Conservation (phyloP, 2,797 vertebrate species). For the Balearica regulorum region DNA sequence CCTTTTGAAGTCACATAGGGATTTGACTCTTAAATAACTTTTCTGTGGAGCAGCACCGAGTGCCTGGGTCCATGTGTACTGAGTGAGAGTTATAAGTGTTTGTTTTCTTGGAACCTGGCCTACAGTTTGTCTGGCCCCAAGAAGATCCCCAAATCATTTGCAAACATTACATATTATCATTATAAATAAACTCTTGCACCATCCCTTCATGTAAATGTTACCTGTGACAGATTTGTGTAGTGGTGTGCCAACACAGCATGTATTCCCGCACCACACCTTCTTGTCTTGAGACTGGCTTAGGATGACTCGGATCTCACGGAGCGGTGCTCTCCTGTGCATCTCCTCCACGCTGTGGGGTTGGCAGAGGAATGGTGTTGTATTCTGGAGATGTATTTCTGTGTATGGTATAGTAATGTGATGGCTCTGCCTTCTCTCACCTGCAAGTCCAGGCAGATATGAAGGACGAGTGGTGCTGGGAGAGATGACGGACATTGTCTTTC, state of each 20-base stretch:
- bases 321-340: not conserved
- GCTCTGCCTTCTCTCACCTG: not conserved
- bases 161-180: not conserved
- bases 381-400: not conserved
- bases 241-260: not conserved
- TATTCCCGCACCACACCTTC: not conserved
- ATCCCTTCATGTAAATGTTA: not conserved
- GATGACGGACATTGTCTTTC: not conserved
- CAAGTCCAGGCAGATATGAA: not conserved
- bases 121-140: not conserved
- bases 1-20: not conserved
- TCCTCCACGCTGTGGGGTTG: fast-evolving
- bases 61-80: not conserved
- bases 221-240: not conserved
- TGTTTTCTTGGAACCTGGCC: not conserved
- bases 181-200: not conserved
- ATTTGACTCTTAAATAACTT: not conserved
- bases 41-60: not conserved
- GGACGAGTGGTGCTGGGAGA: not conserved
- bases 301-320: not conserved
- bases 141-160: not conserved
- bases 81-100: not conserved
- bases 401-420: not conserved
- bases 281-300: not conserved
- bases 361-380: not conserved